Percentiles rank a stretch among this genome's conserved stretches.
Conservation (phyloP, 2,888 invertebrate species). For the Amblyjoppa fuscipennis region DNA sequence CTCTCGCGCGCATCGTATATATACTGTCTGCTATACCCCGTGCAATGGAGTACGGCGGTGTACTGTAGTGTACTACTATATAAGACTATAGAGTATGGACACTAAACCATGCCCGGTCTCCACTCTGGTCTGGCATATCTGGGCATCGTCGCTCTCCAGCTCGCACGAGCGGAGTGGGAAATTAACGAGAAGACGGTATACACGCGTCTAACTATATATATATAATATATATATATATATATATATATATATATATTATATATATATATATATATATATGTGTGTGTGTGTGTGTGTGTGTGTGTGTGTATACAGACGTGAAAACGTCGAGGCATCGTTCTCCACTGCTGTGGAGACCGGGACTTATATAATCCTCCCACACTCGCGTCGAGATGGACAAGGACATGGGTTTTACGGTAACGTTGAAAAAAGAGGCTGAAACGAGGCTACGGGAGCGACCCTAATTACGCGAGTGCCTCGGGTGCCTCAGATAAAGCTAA, state of each 20-base stretch:
- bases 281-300: no score
- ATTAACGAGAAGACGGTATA: conserved; percentile 71
- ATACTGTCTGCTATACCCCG: conserved; percentile 13
- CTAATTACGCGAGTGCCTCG: conserved; percentile 80
- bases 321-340: conserved; percentile 33
- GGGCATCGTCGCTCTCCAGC: conserved; percentile 55
- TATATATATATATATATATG: not conserved
- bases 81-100: conserved; percentile 30
- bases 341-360: conserved; percentile 43
- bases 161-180: conserved; percentile 72
- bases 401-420: not conserved
- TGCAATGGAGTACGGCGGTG: conserved; percentile 6
- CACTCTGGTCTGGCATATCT: conserved; percentile 51
- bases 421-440: conserved; percentile 16
- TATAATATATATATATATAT: no score
- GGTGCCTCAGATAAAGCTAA: conserved; percentile 80
- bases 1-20: conserved; percentile 59
- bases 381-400: conserved; percentile 10
- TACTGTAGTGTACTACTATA: conserved; percentile 6
- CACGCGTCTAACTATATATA: conserved; percentile 48
- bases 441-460: conserved; percentile 60
- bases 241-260: no score
- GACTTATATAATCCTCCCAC: conserved; percentile 9
- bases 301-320: not conserved
- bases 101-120: conserved; percentile 60